Evolutionary conservation across 2,888 invertebrate species (phyloP), one percentile per base, ranked within the genome.

Genomic region (Drosophila heteroneura): DNA sequence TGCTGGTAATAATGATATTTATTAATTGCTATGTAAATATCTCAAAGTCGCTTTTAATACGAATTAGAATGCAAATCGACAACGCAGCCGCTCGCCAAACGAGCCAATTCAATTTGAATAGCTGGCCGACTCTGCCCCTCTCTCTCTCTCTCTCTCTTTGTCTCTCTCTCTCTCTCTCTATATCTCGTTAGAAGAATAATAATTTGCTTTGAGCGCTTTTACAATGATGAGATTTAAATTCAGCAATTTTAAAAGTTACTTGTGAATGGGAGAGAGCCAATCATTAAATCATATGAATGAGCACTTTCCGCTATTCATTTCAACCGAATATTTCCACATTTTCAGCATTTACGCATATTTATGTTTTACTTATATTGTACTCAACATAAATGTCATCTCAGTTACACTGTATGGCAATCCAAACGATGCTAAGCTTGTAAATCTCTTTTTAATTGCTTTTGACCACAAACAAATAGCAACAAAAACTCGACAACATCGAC

Each of bases 371-470:
- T 68, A 69, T 79, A 65, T 60, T 79, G 33, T 14, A 70, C 59
- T 60, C 35, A 16, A 33, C 28, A 22, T n/a, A 66, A 74, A 57
- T 61, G 56, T 59, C 53, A 35, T 60, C 65, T 61, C 22, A 16
- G 49, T 41, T 41, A 57, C 63, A 59, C 57, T 32, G 30, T 30
- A 47, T 60, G 52, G 61, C 49, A 52, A 30, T 68, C 68, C 72
- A 57, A 62, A 37, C 44, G 35, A 22, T 68, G 61, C 61, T 67
- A 63, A 72, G 88, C 85, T 82, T 84, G 86, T 78, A 86, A 86
- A 86, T 86, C 90, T 86, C 90, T 81, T 86, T 86, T 85, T 86
- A 86, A 86, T 86, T 86, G 86, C 86, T 88, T 90, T 90, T 85
- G 71, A 81, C 86, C 86, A 66, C 90, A 86, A 88, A 81, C 89